A percentile compares a stretch with the other conserved stretches of the same genome.
These are phyloP conservation scores for Pipistrellus kuhlii DNA, from an alignment of 2,797 vertebrate genomes.

Conservation along the genomic window DNA sequence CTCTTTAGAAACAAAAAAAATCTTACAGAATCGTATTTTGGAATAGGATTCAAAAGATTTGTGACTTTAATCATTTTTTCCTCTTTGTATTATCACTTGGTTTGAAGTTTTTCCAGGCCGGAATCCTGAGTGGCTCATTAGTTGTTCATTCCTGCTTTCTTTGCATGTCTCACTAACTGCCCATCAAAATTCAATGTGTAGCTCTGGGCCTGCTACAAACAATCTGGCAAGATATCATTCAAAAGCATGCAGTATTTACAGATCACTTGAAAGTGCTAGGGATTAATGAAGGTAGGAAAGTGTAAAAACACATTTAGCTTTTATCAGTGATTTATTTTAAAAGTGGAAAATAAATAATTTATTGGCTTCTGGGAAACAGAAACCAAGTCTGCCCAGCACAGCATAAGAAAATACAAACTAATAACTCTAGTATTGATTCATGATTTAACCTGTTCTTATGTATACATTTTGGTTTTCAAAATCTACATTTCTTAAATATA, in stretches of 20 bases:
- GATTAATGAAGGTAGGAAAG: slow-evolving; percentile 54
- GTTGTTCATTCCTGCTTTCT: slow-evolving; percentile 51
- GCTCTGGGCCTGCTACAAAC: not conserved
- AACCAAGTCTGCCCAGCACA: not conserved
- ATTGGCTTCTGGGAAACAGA: not conserved
- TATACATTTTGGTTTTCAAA: slow-evolving; percentile 31
- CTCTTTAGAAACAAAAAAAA: slow-evolving; percentile 46
- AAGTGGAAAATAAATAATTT: slow-evolving; percentile 42
- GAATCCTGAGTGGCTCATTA: not conserved
- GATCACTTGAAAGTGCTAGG: slow-evolving; percentile 40
- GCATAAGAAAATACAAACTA: not conserved
- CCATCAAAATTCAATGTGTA: slow-evolving; percentile 19
- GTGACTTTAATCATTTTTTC: slow-evolving; percentile 10
- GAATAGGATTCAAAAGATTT: slow-evolving; percentile 21
- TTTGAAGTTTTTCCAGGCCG: slow-evolving; percentile 31
- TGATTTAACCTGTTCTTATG: not conserved
- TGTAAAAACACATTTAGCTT: slow-evolving; percentile 58
- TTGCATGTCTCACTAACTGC: not conserved
- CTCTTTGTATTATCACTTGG: not conserved
- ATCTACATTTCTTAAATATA: not conserved
- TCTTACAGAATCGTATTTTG: slow-evolving; percentile 28
- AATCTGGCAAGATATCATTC: slow-evolving; percentile 15
- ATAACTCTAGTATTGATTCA: slow-evolving; percentile 2
- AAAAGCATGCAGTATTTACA: slow-evolving; percentile 30
- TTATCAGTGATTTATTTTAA: slow-evolving; percentile 53